Evolutionary conservation across 1,140 invertebrate genomes (phyloP), one percentile per base, ranked within the genome.

Genomic region (Gryllus bimaculatus): DNA sequence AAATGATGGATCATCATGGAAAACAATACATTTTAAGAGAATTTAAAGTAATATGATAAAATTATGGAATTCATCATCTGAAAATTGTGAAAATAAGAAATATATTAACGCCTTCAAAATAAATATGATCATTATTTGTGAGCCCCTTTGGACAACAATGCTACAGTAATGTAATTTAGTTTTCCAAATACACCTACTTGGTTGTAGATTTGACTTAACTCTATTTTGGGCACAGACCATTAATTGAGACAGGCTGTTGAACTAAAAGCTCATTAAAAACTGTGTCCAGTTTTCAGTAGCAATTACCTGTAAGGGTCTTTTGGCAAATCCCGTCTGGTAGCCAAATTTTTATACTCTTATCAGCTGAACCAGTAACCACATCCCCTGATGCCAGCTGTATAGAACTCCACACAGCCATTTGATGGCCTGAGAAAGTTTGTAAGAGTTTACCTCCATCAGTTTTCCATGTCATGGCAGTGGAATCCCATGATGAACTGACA

Each of bases 401-500:
- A 0, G 95, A 92, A 74, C 92, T 90, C 97, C 97, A 99, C 15
- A 99, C 94, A 47, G 79, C 74, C 12, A 39, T 47, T 47, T 79
- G 79, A 26, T 79, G 79, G 8, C 76, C 79, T n/a, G 76, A 26
- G 8, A 79, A 49, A 12, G 15, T 39, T 47, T 85, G 82, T 39
- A 85, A 84, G 48, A 88, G 84, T 3, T 88, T 84, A 26, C 82
- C 83, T 81, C 89, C 87, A 74, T 84, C 83, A 12, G 92, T 80
- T 76, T 89, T 87, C 96, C 96, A 98, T 21, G 97, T 86, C 83
- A 92, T 91, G 0, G 93, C 95, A 15, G 93, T 95, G 81, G 89
- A 90, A 84, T 98, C 97, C 96, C 96, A 98, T 13, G 96, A 98
- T 74, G 95, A 94, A 83, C 92, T 95, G 20, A 92, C 83, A 84